Evolutionary conservation across 2,888 invertebrate genomes (phyloP), one percentile per base, ranked within the genome.

Genomic region (Drosophila crucigera): DNA sequence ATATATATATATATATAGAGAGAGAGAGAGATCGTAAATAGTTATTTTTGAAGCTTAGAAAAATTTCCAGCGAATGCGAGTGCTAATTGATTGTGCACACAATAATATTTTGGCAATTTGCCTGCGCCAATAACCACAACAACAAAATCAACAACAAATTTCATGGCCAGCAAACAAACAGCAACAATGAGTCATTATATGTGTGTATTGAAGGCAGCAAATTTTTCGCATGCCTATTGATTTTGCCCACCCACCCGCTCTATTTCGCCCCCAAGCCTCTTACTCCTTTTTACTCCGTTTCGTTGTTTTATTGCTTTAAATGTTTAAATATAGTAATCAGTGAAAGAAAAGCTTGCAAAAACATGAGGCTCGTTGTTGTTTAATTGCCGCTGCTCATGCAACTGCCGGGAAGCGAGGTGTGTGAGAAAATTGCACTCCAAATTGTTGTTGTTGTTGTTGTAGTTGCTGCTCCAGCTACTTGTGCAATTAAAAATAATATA

Each of bases 271-370:
- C 25, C 31, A 25, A 19, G 1, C 33, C 19, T 16, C 28, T 11
- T 33, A 4, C 39, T 35, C 50, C 31, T 16, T 22, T 33, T 31
- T 25, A 41, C 28, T 37, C 70, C 63, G 55, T 74, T 67, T 68
- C 39, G 67, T 59, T 68, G 76, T 72, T 74, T 82, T 84, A 83
- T 74, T 68, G 76, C 73, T 74, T 78, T 84, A 76, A 84, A 82
- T 74, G 66, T 58, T 82, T 80, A 89, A 85, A 85, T 85, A 85
- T 80, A 85, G 85, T 76, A 87, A 85, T 85, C 90, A 84, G 80
- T 41, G 61, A 77, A 83, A 80, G 83, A 77, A 77, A 82, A 79
- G 81, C 78, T 69, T 30, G 60, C 50, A 73, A 68, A 61, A 81
- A 77, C 78, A 79, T 64, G 73, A 22, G 78, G 82, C 68, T 61